Base-by-base conservation (phyloP, 2,888 invertebrate genomes). In the Atrina japonica region DNA sequence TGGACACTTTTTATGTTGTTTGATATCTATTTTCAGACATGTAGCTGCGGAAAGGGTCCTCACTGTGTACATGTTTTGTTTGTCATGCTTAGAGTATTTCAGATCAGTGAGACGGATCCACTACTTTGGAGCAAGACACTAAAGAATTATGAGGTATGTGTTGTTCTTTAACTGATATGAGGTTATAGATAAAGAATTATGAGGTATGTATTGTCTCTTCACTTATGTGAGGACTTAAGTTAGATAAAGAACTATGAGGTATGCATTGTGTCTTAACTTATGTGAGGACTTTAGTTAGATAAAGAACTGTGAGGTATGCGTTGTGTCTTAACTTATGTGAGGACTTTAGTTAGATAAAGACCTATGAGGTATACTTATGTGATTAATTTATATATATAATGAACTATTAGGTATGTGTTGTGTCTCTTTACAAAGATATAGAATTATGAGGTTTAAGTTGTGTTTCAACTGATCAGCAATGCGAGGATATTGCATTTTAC, bases 191-290 rank as follows among this genome's bases (percentile, higher is more conserved):
- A 60, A 91, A 91, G 75, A 91, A 91, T 75, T 92, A 86, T 82
- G 92, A 92, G 90, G 91, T 91, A 73, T 58, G 81, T 35, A 49
- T 40, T 41, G 23, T 21, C n/a, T n/a, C n/a, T n/a, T n/a, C n/a
- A n/a, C n/a, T n/a, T n/a, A n/a, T n/a, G 9, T 41, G n/a, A n/a
- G n/a, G n/a, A n/a, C n/a, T n/a, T n/a, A n/a, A n/a, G n/a, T n/a
- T n/a, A n/a, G n/a, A n/a, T 92, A 60, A 91, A 91, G 75, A 91
- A 91, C 75, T 92, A 86, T 82, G 92, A 92, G 90, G 91, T 91
- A 73, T 58, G 81, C 23, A 49, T n/a, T n/a, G n/a, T n/a, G n/a
- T n/a, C n/a, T n/a, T n/a, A n/a, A n/a, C n/a, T n/a, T n/a, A n/a
- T n/a, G n/a, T n/a, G n/a, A n/a, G n/a, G n/a, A n/a, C n/a, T n/a